phyloP scores from a whole-genome alignment of 2,888 invertebrate genomes.

The Andrena marginata region DNA sequence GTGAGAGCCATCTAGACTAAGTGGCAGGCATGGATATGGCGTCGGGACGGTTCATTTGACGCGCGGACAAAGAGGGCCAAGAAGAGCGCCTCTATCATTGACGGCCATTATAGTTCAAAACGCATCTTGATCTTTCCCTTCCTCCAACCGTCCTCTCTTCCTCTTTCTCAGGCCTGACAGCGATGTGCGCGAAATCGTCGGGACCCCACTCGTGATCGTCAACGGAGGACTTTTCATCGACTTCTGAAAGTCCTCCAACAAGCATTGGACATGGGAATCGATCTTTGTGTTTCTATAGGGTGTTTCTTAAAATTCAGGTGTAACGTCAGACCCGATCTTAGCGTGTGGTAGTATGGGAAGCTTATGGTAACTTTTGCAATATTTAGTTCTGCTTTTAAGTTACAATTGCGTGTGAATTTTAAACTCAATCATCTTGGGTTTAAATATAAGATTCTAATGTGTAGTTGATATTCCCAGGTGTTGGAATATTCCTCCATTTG shows the following conservation, averaged over 20 bases:
- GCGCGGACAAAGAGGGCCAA: conserved; percentile 46
- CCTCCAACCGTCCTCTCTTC: background rate
- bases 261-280: background rate
- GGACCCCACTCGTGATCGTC: background rate
- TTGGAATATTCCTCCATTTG: too few relatives aligned
- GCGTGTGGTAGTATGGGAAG: too few relatives aligned
- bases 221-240: background rate
- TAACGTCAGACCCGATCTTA: too few relatives aligned
- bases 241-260: background rate
- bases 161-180: background rate
- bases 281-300: too few relatives aligned
- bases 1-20: conserved; percentile 51
- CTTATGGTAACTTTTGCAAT: too few relatives aligned
- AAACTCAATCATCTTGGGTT: too few relatives aligned
- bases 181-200: background rate
- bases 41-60: conserved; percentile 54
- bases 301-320: too few relatives aligned
- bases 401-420: too few relatives aligned
- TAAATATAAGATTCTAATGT: too few relatives aligned
- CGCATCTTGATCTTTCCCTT: conserved; percentile 50
- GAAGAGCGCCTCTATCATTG: conserved; percentile 46
- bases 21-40: conserved; percentile 49
- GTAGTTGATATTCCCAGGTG: too few relatives aligned
- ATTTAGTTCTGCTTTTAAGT: too few relatives aligned
- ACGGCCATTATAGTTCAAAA: conserved; percentile 42